Evolutionary conservation across 2,888 invertebrate species (phyloP), one percentile per base, ranked within the genome.

Genomic region (Spicauda simplicius): DNA sequence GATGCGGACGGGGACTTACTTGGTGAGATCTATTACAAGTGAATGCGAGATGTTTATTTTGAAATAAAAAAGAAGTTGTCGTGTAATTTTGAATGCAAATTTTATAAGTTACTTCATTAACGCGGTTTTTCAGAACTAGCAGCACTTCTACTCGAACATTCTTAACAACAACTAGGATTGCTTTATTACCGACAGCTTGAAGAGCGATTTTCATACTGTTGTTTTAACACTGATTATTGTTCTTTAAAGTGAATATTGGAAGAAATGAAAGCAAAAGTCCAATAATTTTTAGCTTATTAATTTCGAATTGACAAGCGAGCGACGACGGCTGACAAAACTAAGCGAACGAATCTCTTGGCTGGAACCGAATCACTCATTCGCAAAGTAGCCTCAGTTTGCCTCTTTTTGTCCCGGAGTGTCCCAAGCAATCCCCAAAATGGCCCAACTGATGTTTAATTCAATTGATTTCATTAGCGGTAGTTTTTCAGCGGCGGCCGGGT

Each of bases 401-500:
- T 64, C 74, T 83, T 85, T 83, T 85, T 85, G 76, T 62, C 60
- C 73, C 69, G 66, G 69, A 60, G 69, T 72, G 72, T 72, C 76
- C 77, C 72, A 73, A 73, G 79, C 84, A 79, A 85, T 80, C 86
- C 85, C 85, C 73, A 85, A 90, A 87, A 85, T 81, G 87, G 78
- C 74, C 75, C 78, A 71, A 77, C 87, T 88, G 80, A 90, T 91
- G 91, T 88, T 79, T 91, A 88, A 91, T 91, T 85, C 91, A 91
- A 83, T 84, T 76, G 90, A 83, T 88, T 89, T 79, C 81, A 87
- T 90, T 88, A 88, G 84, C 76, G 73, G 76, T 76, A 85, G 87
- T 89, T 90, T 87, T 90, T 90, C 84, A 80, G 77, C 77, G 80
- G 74, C 84, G 80, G 78, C 71, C 63, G 76, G 79, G 76, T 80